Evolutionary conservation across 2,888 invertebrate species (phyloP).

Genomic region (Callyntrura guangdongensis): DNA sequence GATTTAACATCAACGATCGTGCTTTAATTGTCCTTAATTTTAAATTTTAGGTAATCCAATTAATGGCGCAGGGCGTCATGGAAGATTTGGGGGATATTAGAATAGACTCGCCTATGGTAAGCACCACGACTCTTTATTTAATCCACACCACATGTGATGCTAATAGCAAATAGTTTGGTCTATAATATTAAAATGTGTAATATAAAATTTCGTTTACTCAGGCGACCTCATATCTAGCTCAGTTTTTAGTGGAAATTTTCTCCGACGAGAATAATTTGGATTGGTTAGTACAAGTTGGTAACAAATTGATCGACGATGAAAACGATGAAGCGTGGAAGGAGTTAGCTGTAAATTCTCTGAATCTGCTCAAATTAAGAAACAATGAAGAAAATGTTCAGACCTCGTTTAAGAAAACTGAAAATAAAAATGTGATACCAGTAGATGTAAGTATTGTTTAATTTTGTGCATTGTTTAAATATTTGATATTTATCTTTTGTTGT

Average conservation of each 20-base stretch:
- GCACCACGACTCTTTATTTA: not conserved
- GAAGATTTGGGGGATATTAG: slow-evolving; percentile 83
- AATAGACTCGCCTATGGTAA: slow-evolving; percentile 83
- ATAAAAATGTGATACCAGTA: slow-evolving; percentile 79
- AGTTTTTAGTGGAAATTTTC: slow-evolving; percentile 83
- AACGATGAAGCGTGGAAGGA: slow-evolving; percentile 78
- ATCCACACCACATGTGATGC: not conserved
- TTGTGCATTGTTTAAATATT: not conserved
- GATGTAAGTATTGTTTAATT: slow-evolving; percentile 65
- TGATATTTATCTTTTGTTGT: not conserved
- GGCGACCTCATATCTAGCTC: slow-evolving; percentile 82
- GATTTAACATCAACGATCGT: too few species aligned
- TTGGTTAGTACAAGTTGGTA: slow-evolving; percentile 82
- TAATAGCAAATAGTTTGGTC: too few species aligned
- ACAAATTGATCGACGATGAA: slow-evolving; percentile 76
- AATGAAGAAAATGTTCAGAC: slow-evolving; percentile 82
- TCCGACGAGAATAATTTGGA: slow-evolving; percentile 81
- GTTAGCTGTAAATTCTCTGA: slow-evolving; percentile 81
- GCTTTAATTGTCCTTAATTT: not conserved
- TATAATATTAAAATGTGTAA: not conserved
- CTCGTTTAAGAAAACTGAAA: slow-evolving; percentile 80
- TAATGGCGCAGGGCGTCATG: slow-evolving; percentile 81
- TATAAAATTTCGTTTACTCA: slow-evolving; percentile 20
- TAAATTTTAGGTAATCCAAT: slow-evolving; percentile 78
- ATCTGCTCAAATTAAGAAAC: slow-evolving; percentile 82